Evolutionary conservation across 1,140 invertebrate species (phyloP).

Genomic region (Meloidogyne hapla): DNA sequence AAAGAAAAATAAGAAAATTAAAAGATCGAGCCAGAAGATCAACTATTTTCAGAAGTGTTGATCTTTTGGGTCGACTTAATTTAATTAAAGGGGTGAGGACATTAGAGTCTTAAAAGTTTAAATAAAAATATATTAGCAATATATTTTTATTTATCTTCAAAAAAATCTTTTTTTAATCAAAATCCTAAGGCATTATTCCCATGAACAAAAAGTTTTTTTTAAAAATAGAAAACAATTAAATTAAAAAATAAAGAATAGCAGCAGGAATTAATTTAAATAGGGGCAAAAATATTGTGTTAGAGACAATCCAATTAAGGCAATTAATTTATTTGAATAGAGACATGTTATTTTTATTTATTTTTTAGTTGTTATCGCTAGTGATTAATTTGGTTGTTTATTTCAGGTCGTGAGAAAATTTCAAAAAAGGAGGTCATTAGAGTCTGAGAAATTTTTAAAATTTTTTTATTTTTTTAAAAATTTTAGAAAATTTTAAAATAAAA

Average conservation of each 20-base stretch:
- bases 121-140: background rate
- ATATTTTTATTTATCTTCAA: background rate
- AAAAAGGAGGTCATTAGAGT: too few relatives aligned
- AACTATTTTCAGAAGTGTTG: too few relatives aligned
- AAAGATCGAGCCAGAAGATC: too few relatives aligned
- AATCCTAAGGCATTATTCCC: conserved; percentile 1
- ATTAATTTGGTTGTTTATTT: background rate
- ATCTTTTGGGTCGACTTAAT: too few relatives aligned
- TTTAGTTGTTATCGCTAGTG: background rate
- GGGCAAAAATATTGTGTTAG: background rate
- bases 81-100: too few relatives aligned
- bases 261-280: background rate
- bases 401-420: background rate
- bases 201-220: background rate
- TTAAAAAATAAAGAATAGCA: background rate
- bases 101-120: too few relatives aligned
- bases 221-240: too few relatives aligned
- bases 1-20: too few relatives aligned
- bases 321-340: background rate
- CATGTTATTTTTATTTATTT: background rate
- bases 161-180: background rate
- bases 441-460: too few relatives aligned
- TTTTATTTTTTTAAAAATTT: background rate
- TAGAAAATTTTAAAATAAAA: background rate
- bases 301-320: background rate